Evolutionary conservation across 2,888 invertebrate genomes (phyloP).

Genomic region (Lithosia quadra): DNA sequence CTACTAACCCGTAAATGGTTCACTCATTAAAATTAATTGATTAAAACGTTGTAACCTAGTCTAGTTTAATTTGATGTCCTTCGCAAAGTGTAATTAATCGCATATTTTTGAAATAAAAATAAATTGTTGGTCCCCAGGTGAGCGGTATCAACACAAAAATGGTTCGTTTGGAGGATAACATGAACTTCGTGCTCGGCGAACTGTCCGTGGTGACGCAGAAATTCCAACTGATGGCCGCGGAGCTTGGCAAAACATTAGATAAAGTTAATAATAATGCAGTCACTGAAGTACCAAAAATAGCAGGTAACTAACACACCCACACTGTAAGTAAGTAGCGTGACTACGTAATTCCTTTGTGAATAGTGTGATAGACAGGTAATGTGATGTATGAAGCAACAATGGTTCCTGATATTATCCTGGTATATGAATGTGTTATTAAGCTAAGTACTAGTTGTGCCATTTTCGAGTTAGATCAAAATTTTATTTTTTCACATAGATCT

Average conservation of each 20-base stretch:
- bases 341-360: not conserved
- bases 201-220: conserved; percentile 94
- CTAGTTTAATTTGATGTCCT: too few species aligned
- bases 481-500: not conserved
- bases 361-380: not conserved
- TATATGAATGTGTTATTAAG: not conserved
- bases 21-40: too few species aligned
- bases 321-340: not conserved
- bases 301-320: conserved; percentile 47
- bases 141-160: conserved; percentile 92
- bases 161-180: conserved; percentile 92
- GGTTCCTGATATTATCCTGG: not conserved
- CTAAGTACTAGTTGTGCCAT: not conserved
- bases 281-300: conserved; percentile 44
- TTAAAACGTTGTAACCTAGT: too few species aligned
- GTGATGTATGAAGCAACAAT: not conserved
- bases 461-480: too few species aligned
- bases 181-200: conserved; percentile 93
- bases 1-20: too few species aligned
- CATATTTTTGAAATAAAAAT: conserved; percentile 35
- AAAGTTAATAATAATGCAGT: conserved; percentile 89
- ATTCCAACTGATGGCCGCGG: conserved; percentile 93
- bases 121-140: conserved; percentile 82
- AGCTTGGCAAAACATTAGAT: conserved; percentile 91
- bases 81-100: too few species aligned